These are phyloP conservation scores for Eurois occulta DNA, from an alignment of 2,888 invertebrate genomes.

Conservation along the genomic window DNA sequence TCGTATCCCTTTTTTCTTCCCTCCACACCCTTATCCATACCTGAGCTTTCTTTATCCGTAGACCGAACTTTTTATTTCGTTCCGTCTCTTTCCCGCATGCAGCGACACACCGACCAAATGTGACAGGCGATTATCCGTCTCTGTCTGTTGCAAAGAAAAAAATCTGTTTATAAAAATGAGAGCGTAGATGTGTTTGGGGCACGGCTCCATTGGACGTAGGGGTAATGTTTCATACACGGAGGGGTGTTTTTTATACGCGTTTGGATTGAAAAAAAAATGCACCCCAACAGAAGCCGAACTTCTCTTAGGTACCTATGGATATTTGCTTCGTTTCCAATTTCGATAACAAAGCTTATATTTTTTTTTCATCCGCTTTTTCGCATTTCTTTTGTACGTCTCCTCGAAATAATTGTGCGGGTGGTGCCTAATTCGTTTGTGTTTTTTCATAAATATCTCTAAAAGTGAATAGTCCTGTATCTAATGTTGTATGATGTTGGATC, in stretches of 20 bases:
- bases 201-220: conserved; percentile 85
- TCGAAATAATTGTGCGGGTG: conserved; percentile 84
- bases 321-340: conserved; percentile 88
- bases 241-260: conserved; percentile 87
- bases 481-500: conserved; percentile 68
- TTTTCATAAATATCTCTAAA: conserved; percentile 77
- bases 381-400: conserved; percentile 77
- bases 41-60: conserved; percentile 90
- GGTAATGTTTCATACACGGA: conserved; percentile 88
- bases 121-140: conserved; percentile 73
- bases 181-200: conserved; percentile 84
- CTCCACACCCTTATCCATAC: conserved; percentile 90
- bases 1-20: conserved; percentile 89
- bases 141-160: conserved; percentile 85
- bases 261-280: conserved; percentile 85
- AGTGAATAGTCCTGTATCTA: conserved; percentile 71
- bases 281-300: conserved; percentile 83
- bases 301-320: conserved; percentile 86
- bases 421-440: conserved; percentile 80
- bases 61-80: conserved; percentile 87
- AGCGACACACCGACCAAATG: conserved; percentile 54
- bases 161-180: conserved; percentile 89
- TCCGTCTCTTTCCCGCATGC: conserved; percentile 79
- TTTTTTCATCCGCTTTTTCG: conserved; percentile 74
- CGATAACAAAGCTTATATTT: conserved; percentile 89